phyloP scores from a whole-genome alignment of 1,140 invertebrate species.

The Drosophila gunungcola region DNA sequence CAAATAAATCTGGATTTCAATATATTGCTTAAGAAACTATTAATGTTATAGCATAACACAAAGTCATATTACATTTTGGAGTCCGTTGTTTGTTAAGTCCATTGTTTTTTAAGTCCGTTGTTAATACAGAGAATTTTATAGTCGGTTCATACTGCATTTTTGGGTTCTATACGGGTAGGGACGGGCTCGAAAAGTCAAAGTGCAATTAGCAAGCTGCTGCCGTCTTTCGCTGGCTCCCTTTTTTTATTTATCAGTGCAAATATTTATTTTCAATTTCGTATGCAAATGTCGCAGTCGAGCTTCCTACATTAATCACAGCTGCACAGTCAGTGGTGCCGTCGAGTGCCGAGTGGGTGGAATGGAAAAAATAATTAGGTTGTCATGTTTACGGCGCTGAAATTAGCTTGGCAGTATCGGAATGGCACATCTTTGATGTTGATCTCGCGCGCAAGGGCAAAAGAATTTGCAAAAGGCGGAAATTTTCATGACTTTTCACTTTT shows the following conservation, averaged over 20 bases:
- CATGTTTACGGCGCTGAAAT: slow-evolving; percentile 79
- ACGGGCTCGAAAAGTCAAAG: slow-evolving; percentile 72
- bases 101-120: neutral
- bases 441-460: slow-evolving; percentile 14
- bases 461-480: slow-evolving; percentile 23
- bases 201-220: slow-evolving; percentile 64
- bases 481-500: slow-evolving; percentile 53
- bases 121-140: neutral
- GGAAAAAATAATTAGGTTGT: slow-evolving; percentile 81
- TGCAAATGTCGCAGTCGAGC: slow-evolving; percentile 64
- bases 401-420: slow-evolving; percentile 76
- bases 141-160: neutral
- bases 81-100: too few relatives aligned
- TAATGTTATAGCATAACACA: too few relatives aligned
- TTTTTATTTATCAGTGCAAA: slow-evolving; percentile 68
- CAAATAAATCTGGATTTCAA: too few relatives aligned
- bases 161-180: neutral
- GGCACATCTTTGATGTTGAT: slow-evolving; percentile 72
- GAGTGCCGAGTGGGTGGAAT: slow-evolving; percentile 20
- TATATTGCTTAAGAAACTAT: too few relatives aligned
- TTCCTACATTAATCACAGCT: slow-evolving; percentile 63
- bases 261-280: slow-evolving; percentile 81
- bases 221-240: slow-evolving; percentile 11
- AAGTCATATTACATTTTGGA: too few relatives aligned
- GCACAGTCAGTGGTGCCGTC: slow-evolving; percentile 1